A percentile compares a stretch with the other conserved stretches of the same genome.
These are phyloP conservation scores for Pachycephus smyrnensis DNA, from an alignment of 2,888 invertebrate species.

Conservation along the genomic window DNA sequence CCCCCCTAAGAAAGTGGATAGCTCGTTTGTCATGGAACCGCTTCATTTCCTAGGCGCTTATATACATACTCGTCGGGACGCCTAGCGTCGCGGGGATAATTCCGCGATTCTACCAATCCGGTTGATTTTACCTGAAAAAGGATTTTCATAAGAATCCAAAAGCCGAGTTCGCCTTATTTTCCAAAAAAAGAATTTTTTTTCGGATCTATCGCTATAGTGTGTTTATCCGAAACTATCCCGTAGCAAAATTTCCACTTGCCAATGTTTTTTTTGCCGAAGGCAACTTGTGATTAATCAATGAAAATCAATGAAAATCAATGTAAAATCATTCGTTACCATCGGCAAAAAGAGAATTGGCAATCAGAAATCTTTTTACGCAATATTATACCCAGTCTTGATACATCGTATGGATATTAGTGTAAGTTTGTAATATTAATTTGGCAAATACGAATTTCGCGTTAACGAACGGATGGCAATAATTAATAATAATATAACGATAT, in stretches of 20 bases:
- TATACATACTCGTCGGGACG: background rate
- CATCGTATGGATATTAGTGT: background rate
- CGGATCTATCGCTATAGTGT: background rate
- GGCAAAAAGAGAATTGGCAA: too few species aligned
- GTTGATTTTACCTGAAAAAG: too few species aligned
- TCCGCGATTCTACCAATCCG: background rate
- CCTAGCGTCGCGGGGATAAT: background rate
- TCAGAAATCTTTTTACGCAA: too few species aligned
- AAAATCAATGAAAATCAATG: too few species aligned
- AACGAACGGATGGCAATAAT: background rate
- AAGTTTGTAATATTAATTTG: background rate
- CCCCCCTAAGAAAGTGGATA: background rate
- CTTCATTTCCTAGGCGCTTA: background rate
- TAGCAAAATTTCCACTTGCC: too few species aligned
- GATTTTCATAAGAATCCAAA: background rate
- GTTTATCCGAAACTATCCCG: background rate
- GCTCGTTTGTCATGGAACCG: slow-evolving; percentile 6
- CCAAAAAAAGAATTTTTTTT: background rate
- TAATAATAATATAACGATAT: background rate
- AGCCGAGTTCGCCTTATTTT: background rate
- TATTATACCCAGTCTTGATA: background rate
- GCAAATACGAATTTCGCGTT: background rate
- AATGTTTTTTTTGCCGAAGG: too few species aligned
- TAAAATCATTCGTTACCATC: too few species aligned
- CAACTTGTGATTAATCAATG: too few species aligned